Conservation (phyloP, 2,113 vertebrate species). For the Dinomys branickii region DNA sequence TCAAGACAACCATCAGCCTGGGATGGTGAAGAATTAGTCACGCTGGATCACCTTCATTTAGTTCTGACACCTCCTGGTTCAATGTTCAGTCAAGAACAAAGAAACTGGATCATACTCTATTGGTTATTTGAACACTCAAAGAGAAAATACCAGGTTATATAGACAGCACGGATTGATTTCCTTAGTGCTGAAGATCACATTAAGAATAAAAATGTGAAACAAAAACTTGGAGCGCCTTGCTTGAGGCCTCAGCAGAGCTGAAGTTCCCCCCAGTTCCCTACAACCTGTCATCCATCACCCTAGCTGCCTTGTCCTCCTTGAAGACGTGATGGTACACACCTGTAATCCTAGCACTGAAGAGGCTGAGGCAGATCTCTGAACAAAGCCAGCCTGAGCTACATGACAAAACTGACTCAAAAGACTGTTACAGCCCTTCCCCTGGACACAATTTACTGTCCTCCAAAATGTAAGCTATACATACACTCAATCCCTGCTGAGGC, state of each 20-base stretch:
- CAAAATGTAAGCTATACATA: background rate
- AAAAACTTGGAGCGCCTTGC: background rate
- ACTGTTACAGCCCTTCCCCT: background rate
- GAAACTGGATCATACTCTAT: background rate
- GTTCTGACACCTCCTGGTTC: constrained; percentile 30
- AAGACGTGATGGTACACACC: background rate
- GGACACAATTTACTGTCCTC: background rate
- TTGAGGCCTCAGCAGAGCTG: background rate
- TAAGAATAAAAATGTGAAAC: background rate
- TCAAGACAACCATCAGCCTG: background rate
- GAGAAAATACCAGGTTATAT: background rate
- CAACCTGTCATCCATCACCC: background rate
- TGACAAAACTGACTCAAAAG: background rate
- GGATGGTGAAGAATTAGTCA: background rate
- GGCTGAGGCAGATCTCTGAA: background rate
- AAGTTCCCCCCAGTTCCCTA: fast-evolving
- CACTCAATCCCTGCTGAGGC: too few species aligned
- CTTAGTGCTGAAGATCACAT: background rate
- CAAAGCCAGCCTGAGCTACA: background rate
- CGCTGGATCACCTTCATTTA: constrained; percentile 11
- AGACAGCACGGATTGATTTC: background rate
- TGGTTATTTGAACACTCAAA: background rate
- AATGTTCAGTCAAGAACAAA: background rate
- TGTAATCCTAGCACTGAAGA: background rate
- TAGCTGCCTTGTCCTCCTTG: background rate